Evolutionary conservation across 2,797 vertebrate genomes (phyloP).

Genomic region (Sebastes kiyomatsui): DNA sequence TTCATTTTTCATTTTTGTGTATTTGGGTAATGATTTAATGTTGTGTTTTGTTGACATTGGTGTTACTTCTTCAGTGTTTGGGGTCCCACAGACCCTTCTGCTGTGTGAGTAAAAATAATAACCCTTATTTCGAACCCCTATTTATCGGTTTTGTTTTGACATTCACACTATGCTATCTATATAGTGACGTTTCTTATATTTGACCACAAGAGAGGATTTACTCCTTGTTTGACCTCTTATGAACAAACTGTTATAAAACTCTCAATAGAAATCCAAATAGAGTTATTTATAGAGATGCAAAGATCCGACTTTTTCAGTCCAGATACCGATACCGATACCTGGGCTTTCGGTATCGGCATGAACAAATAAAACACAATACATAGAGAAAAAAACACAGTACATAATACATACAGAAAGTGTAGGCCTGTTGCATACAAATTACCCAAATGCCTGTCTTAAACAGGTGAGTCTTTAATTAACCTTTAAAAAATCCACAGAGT

Average conservation of each 20-base stretch:
- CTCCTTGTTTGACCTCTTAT: not conserved
- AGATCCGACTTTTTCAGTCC: no score
- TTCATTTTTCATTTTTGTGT: not conserved
- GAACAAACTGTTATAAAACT: not conserved
- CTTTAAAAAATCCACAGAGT: no score
- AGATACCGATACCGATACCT: no score
- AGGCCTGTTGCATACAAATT: no score
- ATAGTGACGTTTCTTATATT: not conserved
- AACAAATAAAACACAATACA: no score
- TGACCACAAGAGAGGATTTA: not conserved
- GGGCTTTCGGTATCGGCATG: no score
- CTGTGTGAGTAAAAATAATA: not conserved
- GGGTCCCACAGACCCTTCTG: not conserved
- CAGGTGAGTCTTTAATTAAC: no score
- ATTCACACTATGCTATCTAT: not conserved
- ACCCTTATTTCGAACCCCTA: no score
- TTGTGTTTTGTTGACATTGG: not conserved
- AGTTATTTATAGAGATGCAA: not conserved
- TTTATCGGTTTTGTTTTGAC: not conserved
- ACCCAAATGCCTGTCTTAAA: no score
- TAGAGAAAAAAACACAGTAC: no score
- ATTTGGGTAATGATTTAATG: not conserved
- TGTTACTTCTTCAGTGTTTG: not conserved
- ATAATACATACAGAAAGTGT: no score
- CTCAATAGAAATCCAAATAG: not conserved